phyloP scores from a whole-genome alignment of 2,113 vertebrate species.

The Nothobranchius kuhntae region DNA sequence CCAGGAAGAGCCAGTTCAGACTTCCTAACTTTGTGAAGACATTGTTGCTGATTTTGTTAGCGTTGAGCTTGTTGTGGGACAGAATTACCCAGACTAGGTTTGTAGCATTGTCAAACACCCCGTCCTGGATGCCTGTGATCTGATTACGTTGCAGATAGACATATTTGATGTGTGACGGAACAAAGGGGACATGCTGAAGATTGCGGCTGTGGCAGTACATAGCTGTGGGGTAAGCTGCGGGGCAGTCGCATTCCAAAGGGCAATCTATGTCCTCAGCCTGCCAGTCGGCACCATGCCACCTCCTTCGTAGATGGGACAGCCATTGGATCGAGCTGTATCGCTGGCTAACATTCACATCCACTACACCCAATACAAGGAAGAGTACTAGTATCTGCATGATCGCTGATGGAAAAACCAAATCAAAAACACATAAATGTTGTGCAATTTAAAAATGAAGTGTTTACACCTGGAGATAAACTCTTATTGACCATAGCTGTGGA shows the following conservation, averaged over 20 bases:
- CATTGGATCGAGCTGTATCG: slow-evolving; percentile 52
- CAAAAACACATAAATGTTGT: neutral
- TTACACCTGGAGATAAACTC: neutral
- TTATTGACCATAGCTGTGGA: neutral
- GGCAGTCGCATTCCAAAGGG: slow-evolving; percentile 93
- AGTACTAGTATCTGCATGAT: slow-evolving; percentile 55
- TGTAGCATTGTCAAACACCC: slow-evolving; percentile 91
- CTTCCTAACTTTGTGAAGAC: slow-evolving; percentile 87
- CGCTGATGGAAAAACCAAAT: slow-evolving; percentile 13
- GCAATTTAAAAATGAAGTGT: slow-evolving; percentile 1
- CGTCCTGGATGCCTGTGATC: slow-evolving; percentile 87
- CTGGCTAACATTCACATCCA: slow-evolving; percentile 54
- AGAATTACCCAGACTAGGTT: slow-evolving; percentile 90
- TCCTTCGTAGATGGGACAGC: slow-evolving; percentile 57
- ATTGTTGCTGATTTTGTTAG: slow-evolving; percentile 87
- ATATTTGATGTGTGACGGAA: slow-evolving; percentile 92
- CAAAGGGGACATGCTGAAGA: slow-evolving; percentile 86
- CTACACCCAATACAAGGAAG: slow-evolving; percentile 48
- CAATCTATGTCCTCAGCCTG: slow-evolving; percentile 73
- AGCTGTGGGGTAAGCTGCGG: slow-evolving; percentile 83
- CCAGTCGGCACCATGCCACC: slow-evolving; percentile 24
- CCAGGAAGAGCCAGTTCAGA: slow-evolving; percentile 88
- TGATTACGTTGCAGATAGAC: slow-evolving; percentile 92
- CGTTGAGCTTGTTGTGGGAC: slow-evolving; percentile 87
- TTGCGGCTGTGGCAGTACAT: slow-evolving; percentile 95